phyloP scores from a whole-genome alignment of 2,888 invertebrate species.

The Chrysolina haemoptera region DNA sequence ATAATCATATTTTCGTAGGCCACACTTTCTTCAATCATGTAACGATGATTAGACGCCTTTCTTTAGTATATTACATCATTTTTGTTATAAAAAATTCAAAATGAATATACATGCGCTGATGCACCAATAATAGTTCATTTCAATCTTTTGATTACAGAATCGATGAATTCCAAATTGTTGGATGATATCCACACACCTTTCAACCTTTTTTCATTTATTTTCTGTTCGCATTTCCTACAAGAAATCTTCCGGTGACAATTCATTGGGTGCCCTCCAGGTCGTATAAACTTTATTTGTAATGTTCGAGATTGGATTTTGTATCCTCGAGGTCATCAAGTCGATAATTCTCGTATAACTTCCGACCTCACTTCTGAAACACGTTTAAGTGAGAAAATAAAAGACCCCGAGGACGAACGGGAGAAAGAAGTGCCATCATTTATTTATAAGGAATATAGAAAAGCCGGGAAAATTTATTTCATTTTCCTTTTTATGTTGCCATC shows the following conservation, averaged over 20 bases:
- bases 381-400: slow-evolving; percentile 13
- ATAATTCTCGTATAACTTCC: slow-evolving; percentile 22
- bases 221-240: background rate
- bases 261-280: slow-evolving; percentile 8
- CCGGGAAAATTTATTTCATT: slow-evolving; percentile 6
- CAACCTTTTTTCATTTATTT: background rate
- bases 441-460: slow-evolving; percentile 10
- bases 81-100: too few relatives aligned
- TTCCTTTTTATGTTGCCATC: background rate
- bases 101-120: too few relatives aligned
- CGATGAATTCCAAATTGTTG: too few relatives aligned
- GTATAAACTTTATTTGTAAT: slow-evolving; percentile 25
- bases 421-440: background rate
- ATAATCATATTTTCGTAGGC: too few relatives aligned
- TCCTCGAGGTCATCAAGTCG: slow-evolving; percentile 19
- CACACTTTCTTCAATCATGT: too few relatives aligned
- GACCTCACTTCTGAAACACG: slow-evolving; percentile 11
- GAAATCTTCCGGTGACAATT: slow-evolving; percentile 14
- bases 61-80: too few relatives aligned
- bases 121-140: too few relatives aligned
- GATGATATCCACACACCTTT: background rate
- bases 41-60: too few relatives aligned
- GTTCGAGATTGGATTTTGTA: slow-evolving; percentile 22
- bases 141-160: background rate
- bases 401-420: background rate